Evolutionary conservation across 2,888 invertebrate species (phyloP), one percentile per base, ranked within the genome.

Genomic region (Drosophila melanosoma): DNA sequence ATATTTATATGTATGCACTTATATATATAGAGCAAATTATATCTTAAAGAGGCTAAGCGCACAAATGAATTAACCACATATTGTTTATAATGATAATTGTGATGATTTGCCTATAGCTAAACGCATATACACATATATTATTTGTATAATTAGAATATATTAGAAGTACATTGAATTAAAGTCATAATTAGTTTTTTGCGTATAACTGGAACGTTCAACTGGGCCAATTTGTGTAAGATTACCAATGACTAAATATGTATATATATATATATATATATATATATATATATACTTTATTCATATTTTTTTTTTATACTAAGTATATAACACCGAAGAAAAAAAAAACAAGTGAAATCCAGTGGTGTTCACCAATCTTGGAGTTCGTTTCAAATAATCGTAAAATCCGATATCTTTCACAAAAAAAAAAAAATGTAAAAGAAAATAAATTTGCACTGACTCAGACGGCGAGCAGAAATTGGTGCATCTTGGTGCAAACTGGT

Each of bases 191-290:
- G 3, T 57, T 58, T 26, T 42, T 57, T 69, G 51, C 70, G 69
- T 29, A 49, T 67, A 82, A 77, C 87, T 83, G 87, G 78, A 86
- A 86, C 83, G 71, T 71, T 78, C 49, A 83, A 85, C 86, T 86
- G 77, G 86, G 83, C 71, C 78, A 65, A 78, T 69, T 69, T 61
- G 68, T 54, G 49, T 72, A 57, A 53, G 54, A 54, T 71, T 66
- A 66, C 53, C 73, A 70, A 71, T 78, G 63, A 61, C 59, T 81
- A 69, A 36, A 66, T 49, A 52, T 40, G 26, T 65, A 36, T 49
- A 51, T 20, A 26, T 58, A 38, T 29, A 33, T 45, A 45, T 17
- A 20, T 49, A 23, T 42, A 1, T 69, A 20, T 57, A 62, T 49
- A 11, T 56, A 12, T 56, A 20, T 35, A 42, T 11, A 42, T n/a